A percentile compares a stretch with the other conserved stretches of the same genome.
phyloP scores from a whole-genome alignment of 2,888 invertebrate species.

The Apotomis betuletana region DNA sequence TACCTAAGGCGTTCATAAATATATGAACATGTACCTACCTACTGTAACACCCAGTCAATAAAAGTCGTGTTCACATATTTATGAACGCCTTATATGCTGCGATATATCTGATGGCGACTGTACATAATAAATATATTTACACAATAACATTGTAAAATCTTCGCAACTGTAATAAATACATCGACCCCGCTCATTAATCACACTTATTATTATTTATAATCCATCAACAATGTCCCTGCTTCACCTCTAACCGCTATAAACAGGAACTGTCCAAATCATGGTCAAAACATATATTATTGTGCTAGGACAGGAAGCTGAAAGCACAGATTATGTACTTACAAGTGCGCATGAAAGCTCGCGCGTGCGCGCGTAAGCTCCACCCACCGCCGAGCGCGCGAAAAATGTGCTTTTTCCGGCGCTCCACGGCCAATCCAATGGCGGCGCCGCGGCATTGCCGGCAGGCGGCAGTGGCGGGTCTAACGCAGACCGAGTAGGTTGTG shows the following conservation, averaged over 20 bases:
- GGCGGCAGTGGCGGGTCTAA: slow-evolving; percentile 62
- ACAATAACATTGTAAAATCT: too few relatives aligned
- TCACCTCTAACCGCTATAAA: background rate
- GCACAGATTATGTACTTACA: slow-evolving; percentile 7
- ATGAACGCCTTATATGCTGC: too few relatives aligned
- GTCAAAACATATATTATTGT: slow-evolving; percentile 30
- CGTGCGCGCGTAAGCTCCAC: slow-evolving; percentile 67
- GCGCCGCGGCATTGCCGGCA: too few relatives aligned
- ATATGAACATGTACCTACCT: too few relatives aligned
- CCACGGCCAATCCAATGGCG: slow-evolving; percentile 31
- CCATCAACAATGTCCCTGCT: background rate
- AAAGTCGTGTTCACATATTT: too few relatives aligned
- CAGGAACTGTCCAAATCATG: slow-evolving; percentile 18
- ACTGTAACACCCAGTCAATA: too few relatives aligned
- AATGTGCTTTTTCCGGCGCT: slow-evolving; percentile 43
- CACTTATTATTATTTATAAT: background rate
- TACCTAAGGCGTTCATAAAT: too few relatives aligned
- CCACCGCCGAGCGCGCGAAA: slow-evolving; percentile 53
- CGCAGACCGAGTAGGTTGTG: slow-evolving; percentile 55
- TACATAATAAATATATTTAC: too few relatives aligned
- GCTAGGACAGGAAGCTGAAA: slow-evolving; percentile 37
- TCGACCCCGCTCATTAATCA: background rate
- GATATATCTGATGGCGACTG: too few relatives aligned
- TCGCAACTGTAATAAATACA: background rate
- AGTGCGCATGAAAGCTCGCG: slow-evolving; percentile 40